Evolutionary conservation across 2,888 invertebrate genomes (phyloP).

Genomic region (Physocephala rufipes): DNA sequence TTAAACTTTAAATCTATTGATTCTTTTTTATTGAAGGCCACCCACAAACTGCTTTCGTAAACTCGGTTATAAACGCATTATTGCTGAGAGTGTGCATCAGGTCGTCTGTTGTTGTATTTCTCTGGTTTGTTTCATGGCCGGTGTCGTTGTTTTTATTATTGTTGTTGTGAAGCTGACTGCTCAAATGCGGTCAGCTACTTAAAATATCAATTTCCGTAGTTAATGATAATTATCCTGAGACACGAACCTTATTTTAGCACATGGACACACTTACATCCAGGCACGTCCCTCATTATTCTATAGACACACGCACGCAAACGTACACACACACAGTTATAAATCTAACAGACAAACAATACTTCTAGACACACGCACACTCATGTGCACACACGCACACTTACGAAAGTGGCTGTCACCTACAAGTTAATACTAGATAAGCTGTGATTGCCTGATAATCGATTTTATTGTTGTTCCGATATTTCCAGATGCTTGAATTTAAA

Average conservation of each 20-base stretch:
- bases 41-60: no score
- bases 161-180: background rate
- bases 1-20: no score
- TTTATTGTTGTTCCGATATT: background rate
- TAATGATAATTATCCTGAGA: background rate
- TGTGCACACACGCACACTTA: background rate
- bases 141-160: background rate
- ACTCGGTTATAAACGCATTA: background rate
- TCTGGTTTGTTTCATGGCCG: background rate
- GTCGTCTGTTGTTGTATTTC: background rate
- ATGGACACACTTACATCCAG: background rate
- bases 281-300: no score
- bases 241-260: background rate
- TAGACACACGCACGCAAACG: no score
- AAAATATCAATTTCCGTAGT: no score
- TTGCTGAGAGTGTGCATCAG: background rate
- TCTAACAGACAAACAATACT: background rate
- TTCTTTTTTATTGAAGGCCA: no score
- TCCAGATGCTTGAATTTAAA: no score
- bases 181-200: background rate
- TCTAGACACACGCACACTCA: background rate
- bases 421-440: slow-evolving; percentile 1
- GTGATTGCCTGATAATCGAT: slow-evolving; percentile 21
- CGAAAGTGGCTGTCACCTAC: background rate
- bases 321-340: background rate